Evolutionary conservation across 2,797 vertebrate genomes (phyloP), one percentile per base, ranked within the genome.

Genomic region (Sebastolobus alascanus): DNA sequence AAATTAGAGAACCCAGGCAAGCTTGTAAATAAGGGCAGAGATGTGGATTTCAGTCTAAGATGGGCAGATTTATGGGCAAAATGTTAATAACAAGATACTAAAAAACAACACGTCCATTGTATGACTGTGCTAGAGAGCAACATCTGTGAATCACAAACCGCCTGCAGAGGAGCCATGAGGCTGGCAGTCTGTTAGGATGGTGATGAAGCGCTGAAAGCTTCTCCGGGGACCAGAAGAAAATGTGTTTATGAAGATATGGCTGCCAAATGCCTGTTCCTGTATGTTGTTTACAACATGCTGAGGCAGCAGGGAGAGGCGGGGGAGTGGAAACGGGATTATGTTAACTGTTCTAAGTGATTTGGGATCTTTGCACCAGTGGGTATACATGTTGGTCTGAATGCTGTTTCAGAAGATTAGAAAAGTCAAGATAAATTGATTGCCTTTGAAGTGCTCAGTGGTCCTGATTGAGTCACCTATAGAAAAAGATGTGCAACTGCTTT

Each of bases 171-270:
- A 40, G 52, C 16, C 31, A 25, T 11, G 33, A 67, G 54, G 16
- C 14, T 43, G 79, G 37, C 59, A 68, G 46, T 35, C 27, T 58
- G 35, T 43, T 25, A 25, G 16, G 73, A 60, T 66, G 52, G n/a
- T 64, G 66, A 75, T 59, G 37, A 76, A 73, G 56, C 14, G 52
- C 50, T 63, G 56, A 40, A 31, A 13, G 6, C 38, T 8, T 82
- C 75, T 79, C 43, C n/a, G n/a, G 72, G 50, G 68, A 60, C 29
- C 20, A 25, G 5, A n/a, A 66, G 20, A 37, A 73, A 25, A 63
- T 22, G 55, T 67, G 35, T 63, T 63, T 11, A 29, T 69, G 50
- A 64, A 68, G 58, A 56, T 27, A 33, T 29, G 43, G 29, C 68
- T 35, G 50, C 56, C 56, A 61, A 64, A 46, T 56, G 66, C 16